Conservation (phyloP, 1,140 invertebrate genomes). For the Drosophila nasuta region DNA sequence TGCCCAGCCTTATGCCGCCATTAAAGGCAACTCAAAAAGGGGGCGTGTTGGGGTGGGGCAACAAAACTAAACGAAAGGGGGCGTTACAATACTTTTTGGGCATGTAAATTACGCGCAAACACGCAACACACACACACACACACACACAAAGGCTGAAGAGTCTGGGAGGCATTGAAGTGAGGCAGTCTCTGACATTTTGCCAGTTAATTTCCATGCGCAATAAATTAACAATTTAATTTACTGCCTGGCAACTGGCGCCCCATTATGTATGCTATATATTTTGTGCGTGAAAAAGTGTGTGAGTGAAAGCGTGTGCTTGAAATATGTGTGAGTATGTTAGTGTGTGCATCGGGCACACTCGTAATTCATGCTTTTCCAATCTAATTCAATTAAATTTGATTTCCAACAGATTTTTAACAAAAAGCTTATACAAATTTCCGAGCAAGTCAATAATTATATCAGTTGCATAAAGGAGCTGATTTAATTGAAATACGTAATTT, state of each 20-base stretch:
- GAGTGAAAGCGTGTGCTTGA: neutral
- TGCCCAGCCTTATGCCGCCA: neutral
- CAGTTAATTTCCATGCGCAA: constrained; percentile 79
- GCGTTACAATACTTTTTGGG: constrained; percentile 24
- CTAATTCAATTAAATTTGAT: constrained; percentile 73
- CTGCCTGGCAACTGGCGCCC: constrained; percentile 48
- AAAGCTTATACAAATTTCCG: neutral
- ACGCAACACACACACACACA: constrained; percentile 32
- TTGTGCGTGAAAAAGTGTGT: constrained; percentile 14
- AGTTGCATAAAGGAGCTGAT: neutral
- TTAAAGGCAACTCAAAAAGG: neutral
- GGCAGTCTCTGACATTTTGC: constrained; percentile 43
- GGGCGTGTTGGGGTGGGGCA: constrained; percentile 1
- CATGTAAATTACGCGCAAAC: constrained; percentile 39
- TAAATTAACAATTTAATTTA: constrained; percentile 83
- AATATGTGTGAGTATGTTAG: constrained; percentile 1
- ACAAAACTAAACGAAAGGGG: constrained; percentile 1
- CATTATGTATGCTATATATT: constrained; percentile 39
- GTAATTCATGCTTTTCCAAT: constrained; percentile 54
- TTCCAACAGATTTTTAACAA: constrained; percentile 27
- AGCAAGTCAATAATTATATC: constrained; percentile 6
- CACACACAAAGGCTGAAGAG: constrained; percentile 7
- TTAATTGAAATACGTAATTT: neutral
- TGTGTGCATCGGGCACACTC: constrained; percentile 3
- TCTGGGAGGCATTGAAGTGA: constrained; percentile 3